Conservation (phyloP, 2,888 invertebrate genomes). For the Spisula subtruncata region DNA sequence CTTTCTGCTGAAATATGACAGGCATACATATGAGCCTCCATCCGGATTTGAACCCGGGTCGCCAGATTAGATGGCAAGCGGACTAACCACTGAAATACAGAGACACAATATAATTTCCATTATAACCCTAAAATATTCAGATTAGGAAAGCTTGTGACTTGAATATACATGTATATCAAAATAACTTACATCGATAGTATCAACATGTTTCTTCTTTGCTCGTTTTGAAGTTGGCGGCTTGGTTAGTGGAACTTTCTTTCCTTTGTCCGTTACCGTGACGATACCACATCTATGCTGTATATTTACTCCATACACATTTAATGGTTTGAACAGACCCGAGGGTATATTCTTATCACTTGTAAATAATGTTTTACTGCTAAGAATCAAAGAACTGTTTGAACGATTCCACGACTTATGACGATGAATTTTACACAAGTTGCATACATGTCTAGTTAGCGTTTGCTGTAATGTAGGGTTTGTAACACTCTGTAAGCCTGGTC, state of each 20-base stretch:
- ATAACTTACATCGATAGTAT: slow-evolving; percentile 15
- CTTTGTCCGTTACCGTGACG: not conserved
- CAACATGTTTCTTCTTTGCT: slow-evolving; percentile 26
- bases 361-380: not conserved
- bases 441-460: not conserved
- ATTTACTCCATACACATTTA: not conserved
- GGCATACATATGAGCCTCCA: too few species aligned
- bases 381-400: not conserved
- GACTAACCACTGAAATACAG: too few species aligned
- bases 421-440: not conserved
- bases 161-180: not conserved
- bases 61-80: too few species aligned
- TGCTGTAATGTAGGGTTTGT: not conserved
- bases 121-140: too few species aligned
- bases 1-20: too few species aligned
- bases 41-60: too few species aligned
- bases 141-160: too few species aligned
- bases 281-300: not conserved
- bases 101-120: too few species aligned
- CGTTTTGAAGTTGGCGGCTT: slow-evolving; percentile 26
- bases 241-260: slow-evolving; percentile 25
- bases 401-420: not conserved
- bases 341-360: not conserved
- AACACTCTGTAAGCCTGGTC: not conserved
- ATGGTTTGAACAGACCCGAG: not conserved